Conservation (phyloP, 2,797 vertebrate genomes). For the Perodicticus potto region DNA sequence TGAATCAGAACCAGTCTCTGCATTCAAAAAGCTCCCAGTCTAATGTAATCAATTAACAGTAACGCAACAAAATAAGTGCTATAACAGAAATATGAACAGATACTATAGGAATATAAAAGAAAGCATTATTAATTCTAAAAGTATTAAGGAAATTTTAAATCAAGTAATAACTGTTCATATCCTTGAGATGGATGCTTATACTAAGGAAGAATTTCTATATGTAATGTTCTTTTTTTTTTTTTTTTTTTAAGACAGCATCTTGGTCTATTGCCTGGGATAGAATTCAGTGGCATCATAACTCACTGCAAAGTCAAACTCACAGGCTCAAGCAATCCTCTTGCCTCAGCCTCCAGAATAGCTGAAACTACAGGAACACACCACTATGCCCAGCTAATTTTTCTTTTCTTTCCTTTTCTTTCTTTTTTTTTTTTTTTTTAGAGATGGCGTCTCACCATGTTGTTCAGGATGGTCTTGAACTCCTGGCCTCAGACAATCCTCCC, state of each 20-base stretch:
- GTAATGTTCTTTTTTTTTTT: background rate
- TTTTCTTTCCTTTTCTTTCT: background rate
- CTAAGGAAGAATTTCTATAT: background rate
- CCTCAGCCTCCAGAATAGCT: background rate
- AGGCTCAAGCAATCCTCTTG: background rate
- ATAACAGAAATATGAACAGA: conserved; percentile 19
- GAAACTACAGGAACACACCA: background rate
- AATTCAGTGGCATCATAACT: background rate
- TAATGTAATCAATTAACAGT: background rate
- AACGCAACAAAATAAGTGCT: background rate
- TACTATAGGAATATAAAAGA: background rate
- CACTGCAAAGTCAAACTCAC: background rate
- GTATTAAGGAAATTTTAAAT: conserved; percentile 11
- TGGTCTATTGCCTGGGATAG: background rate
- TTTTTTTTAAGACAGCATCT: background rate
- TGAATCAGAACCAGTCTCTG: conserved; percentile 37
- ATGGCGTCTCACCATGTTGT: background rate
- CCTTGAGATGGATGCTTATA: background rate
- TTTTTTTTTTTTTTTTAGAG: background rate
- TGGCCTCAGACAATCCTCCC: background rate
- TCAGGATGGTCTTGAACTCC: background rate
- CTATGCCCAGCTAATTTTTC: background rate
- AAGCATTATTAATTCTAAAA: conserved; percentile 17
- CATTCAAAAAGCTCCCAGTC: conserved; percentile 15
- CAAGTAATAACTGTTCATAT: conserved; percentile 14